These are phyloP conservation scores for Harpagifer antarcticus DNA, from an alignment of 2,797 vertebrate species.

Conservation along the genomic window DNA sequence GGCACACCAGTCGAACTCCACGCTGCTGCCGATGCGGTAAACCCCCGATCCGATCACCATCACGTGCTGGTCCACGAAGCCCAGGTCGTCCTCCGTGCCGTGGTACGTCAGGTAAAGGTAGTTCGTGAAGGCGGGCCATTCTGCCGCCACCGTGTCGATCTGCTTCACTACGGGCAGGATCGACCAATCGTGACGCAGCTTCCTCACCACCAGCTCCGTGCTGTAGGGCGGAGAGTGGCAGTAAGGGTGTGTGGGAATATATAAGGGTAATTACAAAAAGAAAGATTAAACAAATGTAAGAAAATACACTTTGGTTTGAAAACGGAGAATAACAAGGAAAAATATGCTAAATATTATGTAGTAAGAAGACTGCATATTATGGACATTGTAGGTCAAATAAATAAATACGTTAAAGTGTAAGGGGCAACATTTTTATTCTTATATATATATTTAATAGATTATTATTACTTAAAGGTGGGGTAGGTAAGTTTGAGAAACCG, in stretches of 20 bases:
- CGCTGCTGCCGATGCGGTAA: slow-evolving; percentile 98
- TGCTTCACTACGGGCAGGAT: slow-evolving; percentile 96
- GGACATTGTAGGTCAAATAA: no score
- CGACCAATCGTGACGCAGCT: slow-evolving; percentile 91
- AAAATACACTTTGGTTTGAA: background rate
- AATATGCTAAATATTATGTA: no score
- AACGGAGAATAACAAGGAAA: background rate
- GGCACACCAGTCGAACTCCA: slow-evolving; percentile 98
- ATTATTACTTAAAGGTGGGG: no score
- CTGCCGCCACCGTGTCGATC: slow-evolving; percentile 97
- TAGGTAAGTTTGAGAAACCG: no score
- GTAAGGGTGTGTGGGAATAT: background rate
- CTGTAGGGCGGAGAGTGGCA: slow-evolving; percentile 68
- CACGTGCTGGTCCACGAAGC: slow-evolving; percentile 89
- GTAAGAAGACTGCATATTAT: no score
- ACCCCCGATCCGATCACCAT: slow-evolving; percentile 97
- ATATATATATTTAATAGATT: no score
- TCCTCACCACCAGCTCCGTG: slow-evolving; percentile 95
- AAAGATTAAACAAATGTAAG: background rate
- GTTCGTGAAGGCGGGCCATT: slow-evolving; percentile 97
- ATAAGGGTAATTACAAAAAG: no score
- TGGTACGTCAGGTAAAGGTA: slow-evolving; percentile 98
- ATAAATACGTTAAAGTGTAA: no score
- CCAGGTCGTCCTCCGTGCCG: slow-evolving; percentile 89
- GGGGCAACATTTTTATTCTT: no score